A percentile compares a stretch with the other conserved stretches of the same genome.
These are phyloP conservation scores for Lasioglossum albipes DNA, from an alignment of 1,140 invertebrate species.

Conservation along the genomic window DNA sequence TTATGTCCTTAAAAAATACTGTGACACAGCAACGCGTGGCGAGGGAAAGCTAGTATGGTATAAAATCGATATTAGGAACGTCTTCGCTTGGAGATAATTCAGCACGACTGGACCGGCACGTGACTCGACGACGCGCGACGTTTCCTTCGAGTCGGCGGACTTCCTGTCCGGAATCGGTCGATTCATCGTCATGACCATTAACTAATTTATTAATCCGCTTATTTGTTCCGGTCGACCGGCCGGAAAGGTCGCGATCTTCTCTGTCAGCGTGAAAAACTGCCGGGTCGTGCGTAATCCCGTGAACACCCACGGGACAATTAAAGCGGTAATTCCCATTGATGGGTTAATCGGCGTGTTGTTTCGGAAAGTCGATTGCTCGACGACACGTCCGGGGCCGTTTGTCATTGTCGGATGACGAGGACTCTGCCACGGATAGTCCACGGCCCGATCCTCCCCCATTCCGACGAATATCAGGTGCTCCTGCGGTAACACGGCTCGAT, in stretches of 20 bases:
- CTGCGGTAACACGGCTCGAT: conserved; percentile 7
- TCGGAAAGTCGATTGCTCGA: conserved; percentile 37
- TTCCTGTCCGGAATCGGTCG: conserved; percentile 47
- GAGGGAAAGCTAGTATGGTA: too few relatives aligned
- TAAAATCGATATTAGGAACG: too few relatives aligned
- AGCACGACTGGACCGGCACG: neutral
- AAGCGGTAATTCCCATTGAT: conserved; percentile 51
- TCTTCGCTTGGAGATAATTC: too few relatives aligned
- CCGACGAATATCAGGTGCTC: neutral
- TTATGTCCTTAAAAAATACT: too few relatives aligned
- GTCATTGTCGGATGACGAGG: conserved; percentile 9
- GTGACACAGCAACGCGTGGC: too few relatives aligned
- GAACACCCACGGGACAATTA: conserved; percentile 58
- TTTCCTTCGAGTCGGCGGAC: neutral
- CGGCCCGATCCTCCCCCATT: neutral
- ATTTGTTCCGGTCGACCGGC: conserved; percentile 19
- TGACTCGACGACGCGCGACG: neutral
- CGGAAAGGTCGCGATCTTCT: conserved; percentile 40
- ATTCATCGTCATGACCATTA: conserved; percentile 46
- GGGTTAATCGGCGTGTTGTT: conserved; percentile 52
- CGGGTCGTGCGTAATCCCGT: neutral
- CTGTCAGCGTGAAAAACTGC: conserved; percentile 6
- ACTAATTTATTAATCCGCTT: conserved; percentile 59
- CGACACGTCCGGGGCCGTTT: conserved; percentile 10
- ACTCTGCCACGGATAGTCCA: neutral